Evolutionary conservation across 1,140 invertebrate species (phyloP).

Genomic region (Musca domestica): DNA sequence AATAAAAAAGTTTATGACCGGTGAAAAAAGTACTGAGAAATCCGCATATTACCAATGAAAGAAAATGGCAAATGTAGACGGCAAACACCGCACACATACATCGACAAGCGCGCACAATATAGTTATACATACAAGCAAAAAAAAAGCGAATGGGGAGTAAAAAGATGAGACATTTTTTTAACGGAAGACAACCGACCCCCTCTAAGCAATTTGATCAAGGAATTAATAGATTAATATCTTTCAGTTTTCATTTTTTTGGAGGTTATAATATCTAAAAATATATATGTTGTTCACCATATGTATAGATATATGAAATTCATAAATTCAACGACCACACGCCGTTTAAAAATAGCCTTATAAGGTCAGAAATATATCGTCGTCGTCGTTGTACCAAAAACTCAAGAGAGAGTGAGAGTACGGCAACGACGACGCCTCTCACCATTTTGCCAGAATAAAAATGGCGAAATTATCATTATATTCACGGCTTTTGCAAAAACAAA

Average conservation of each 20-base stretch:
- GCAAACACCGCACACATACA: background rate
- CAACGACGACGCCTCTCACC: slow-evolving; percentile 8
- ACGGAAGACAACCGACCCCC: background rate
- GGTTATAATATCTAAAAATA: slow-evolving; percentile 21
- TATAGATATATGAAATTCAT: slow-evolving; percentile 18
- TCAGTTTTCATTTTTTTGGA: slow-evolving; percentile 2
- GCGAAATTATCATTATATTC: slow-evolving; percentile 15
- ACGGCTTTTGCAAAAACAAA: slow-evolving; percentile 16
- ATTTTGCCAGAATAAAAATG: slow-evolving; percentile 18
- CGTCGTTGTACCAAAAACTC: too few relatives aligned
- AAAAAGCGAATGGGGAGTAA: background rate
- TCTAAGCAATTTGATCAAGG: background rate
- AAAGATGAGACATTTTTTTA: slow-evolving; percentile 6
- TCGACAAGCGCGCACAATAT: background rate
- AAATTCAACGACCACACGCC: slow-evolving; percentile 18
- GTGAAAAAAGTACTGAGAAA: background rate
- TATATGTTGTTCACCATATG: slow-evolving; percentile 4
- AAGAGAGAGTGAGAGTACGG: background rate
- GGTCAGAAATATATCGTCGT: slow-evolving; percentile 15
- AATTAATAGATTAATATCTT: background rate
- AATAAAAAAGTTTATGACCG: too few relatives aligned
- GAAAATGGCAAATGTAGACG: slow-evolving; percentile 18
- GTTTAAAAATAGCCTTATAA: slow-evolving; percentile 21
- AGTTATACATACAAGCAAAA: slow-evolving; percentile 14
- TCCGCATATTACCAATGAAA: background rate